phyloP scores from a whole-genome alignment of 2,797 vertebrate genomes.

The Pangasius krempfi region DNA sequence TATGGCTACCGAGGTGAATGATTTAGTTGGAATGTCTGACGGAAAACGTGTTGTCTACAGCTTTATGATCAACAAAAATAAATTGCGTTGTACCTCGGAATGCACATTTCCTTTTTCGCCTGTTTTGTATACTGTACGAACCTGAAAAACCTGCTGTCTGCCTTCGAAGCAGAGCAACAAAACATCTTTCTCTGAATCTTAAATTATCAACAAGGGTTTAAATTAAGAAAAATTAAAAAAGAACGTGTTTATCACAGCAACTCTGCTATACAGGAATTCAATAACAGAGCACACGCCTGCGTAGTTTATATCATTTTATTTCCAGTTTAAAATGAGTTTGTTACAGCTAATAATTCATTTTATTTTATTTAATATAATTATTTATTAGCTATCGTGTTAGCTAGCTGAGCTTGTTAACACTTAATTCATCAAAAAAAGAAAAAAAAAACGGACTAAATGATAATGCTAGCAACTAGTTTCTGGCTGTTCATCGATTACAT shows the following conservation, averaged over 20 bases:
- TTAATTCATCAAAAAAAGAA: too few species aligned
- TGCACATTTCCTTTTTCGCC: not conserved
- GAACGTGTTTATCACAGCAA: too few species aligned
- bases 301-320: too few species aligned
- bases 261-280: not conserved
- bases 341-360: too few species aligned
- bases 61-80: not conserved
- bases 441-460: not conserved
- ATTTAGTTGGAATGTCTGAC: not conserved
- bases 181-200: too few species aligned
- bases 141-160: not conserved
- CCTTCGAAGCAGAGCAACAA: not conserved
- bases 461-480: too few species aligned
- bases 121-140: not conserved
- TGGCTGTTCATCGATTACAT: not conserved
- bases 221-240: too few species aligned
- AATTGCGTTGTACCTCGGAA: not conserved
- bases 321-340: too few species aligned
- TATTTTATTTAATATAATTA: too few species aligned
- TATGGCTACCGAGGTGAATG: not conserved
- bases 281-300: not conserved
- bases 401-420: too few species aligned
- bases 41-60: not conserved
- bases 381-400: too few species aligned
- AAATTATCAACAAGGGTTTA: too few species aligned